Evolutionary conservation across 2,113 vertebrate genomes (phyloP).

Genomic region (Grantiella picta): DNA sequence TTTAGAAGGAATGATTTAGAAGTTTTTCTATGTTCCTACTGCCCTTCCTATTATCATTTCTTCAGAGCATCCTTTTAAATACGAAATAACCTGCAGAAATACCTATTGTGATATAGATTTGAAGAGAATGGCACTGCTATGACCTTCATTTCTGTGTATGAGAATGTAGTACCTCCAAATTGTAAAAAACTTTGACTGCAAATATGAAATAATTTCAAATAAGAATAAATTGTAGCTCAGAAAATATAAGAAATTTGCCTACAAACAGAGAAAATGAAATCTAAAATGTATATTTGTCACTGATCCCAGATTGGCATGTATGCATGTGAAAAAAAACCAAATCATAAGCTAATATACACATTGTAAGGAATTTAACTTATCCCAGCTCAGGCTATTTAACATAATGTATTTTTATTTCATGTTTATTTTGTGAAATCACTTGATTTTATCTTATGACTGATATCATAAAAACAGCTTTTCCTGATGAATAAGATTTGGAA

Average conservation of each 20-base stretch:
- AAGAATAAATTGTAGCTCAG: background rate
- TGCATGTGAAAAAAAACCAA: background rate
- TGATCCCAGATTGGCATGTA: background rate
- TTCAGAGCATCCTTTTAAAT: background rate
- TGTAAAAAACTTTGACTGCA: background rate
- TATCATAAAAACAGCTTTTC: background rate
- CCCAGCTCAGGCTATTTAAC: background rate
- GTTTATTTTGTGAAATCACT: background rate
- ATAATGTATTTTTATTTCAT: background rate
- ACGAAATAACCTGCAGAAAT: constrained; percentile 9
- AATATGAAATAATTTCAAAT: background rate
- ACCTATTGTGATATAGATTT: background rate
- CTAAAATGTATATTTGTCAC: background rate
- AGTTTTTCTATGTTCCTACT: background rate
- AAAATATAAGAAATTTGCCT: background rate
- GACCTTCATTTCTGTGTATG: background rate
- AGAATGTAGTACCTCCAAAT: background rate
- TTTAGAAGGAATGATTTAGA: background rate
- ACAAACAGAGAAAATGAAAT: background rate
- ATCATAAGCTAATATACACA: background rate
- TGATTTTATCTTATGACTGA: background rate
- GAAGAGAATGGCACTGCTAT: background rate
- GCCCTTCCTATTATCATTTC: background rate
- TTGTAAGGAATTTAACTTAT: background rate
- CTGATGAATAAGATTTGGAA: background rate